Percentiles rank a stretch among this genome's conserved stretches.
Evolutionary conservation across 2,888 invertebrate species (phyloP).

Genomic region (Dolomedes plantarius): DNA sequence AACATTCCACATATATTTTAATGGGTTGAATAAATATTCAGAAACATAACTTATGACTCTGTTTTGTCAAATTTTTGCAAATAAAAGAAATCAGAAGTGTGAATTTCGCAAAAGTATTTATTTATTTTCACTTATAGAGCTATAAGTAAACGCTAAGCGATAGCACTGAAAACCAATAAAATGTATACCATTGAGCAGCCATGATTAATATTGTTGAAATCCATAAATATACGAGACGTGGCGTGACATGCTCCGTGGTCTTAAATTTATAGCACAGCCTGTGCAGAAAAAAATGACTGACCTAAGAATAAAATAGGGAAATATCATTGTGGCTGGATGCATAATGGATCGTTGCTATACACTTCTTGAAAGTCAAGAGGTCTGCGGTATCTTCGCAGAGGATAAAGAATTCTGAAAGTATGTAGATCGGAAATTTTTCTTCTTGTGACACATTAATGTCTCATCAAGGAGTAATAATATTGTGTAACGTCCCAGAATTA

Average conservation of each 20-base stretch:
- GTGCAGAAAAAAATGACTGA: neutral
- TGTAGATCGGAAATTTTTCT: neutral
- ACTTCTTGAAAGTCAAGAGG: neutral
- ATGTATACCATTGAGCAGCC: neutral
- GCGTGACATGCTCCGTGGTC: neutral
- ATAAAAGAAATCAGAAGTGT: too few species aligned
- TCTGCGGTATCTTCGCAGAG: neutral
- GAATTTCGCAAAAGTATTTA: neutral
- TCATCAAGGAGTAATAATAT: too few species aligned
- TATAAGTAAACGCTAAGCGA: neutral
- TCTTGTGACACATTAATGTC: neutral
- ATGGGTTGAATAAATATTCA: too few species aligned
- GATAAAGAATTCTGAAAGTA: neutral
- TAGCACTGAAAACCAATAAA: neutral
- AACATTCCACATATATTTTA: too few species aligned
- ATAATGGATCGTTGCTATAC: neutral
- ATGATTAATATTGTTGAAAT: slow-evolving; percentile 4
- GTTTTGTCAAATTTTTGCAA: too few species aligned
- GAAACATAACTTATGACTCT: too few species aligned
- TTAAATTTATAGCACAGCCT: neutral
- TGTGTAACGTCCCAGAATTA: too few species aligned
- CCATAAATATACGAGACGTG: neutral
- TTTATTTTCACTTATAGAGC: neutral
- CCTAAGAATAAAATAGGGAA: neutral
- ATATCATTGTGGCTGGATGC: neutral